Base-by-base conservation (phyloP, 1,140 invertebrate genomes). In the Bombus impatiens region DNA sequence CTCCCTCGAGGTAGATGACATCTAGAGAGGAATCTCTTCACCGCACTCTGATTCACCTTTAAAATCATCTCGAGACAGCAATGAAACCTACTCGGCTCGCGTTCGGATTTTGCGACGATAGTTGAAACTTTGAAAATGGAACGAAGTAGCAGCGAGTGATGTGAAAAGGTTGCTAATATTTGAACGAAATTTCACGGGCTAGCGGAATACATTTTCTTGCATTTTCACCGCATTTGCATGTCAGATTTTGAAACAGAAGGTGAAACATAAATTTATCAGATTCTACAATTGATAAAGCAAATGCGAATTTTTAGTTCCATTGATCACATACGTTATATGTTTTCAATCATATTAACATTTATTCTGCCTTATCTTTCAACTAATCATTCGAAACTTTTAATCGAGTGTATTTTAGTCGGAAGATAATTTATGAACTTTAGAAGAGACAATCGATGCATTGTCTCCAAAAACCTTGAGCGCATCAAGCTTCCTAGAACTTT, bases 1-100 rank as follows among this genome's bases (percentile, higher is more conserved):
- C 86, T 90, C 88, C 83, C 86, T 78, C 44, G 82, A 82, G 90
- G 82, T 78, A 59, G 76, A 40, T 76, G n/a, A n/a, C 81, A 82
- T 76, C 87, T 88, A 72, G 65, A 80, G 71, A 81, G 47, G 75
- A 81, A 84, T 90, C 67, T 77, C 86, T 78, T 85, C 80, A 68
- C 68, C 79, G 83, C 77, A 82, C 72, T 90, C 32, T 35, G 79
- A 62, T 62, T 62, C 59, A n/a, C 59, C 59, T 62, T 62, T 62
- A 28, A 28, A 62, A 62, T 62, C 59, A n/a, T 12, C 59, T 10
- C 28, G 59, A n/a, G 71, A 81, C 62, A 37, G 37, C 35, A 47
- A 83, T 40, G 77, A 65, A 87, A 35, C 32, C 35, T 40, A 47
- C 40, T 32, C 25, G 15, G 25, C 28, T 35, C 65, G 37, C 44